Evolutionary conservation across 2,888 invertebrate species (phyloP).

Genomic region (Hirtodrosophila duncani): DNA sequence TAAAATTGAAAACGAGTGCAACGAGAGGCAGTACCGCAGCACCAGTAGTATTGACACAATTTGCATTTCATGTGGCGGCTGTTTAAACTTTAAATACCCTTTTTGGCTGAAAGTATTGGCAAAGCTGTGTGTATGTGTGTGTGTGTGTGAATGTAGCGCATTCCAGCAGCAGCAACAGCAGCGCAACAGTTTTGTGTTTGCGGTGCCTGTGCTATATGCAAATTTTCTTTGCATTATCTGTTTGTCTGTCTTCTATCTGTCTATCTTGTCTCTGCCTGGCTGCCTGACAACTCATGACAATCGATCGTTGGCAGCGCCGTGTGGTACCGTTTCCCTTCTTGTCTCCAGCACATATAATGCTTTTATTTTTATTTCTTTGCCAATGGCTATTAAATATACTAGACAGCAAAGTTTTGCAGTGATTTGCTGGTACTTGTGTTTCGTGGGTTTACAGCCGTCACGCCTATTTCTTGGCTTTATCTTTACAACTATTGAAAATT

Average conservation of each 20-base stretch:
- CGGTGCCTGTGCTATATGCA: conserved; percentile 66
- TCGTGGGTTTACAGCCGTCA: too few relatives aligned
- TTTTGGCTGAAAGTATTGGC: conserved; percentile 33
- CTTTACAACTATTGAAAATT: conserved; percentile 49
- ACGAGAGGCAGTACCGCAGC: neutral
- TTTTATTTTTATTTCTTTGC: conserved; percentile 25
- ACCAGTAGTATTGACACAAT: conserved; percentile 63
- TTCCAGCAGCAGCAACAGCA: conserved; percentile 68
- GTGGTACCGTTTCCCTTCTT: too few relatives aligned
- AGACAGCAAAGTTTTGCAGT: too few relatives aligned
- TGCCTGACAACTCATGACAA: conserved; percentile 62
- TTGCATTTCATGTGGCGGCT: conserved; percentile 29
- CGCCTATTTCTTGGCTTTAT: conserved; percentile 36
- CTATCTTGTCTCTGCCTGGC: conserved; percentile 18
- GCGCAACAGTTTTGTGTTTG: too few relatives aligned
- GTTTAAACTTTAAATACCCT: conserved; percentile 52
- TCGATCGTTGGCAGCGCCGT: conserved; percentile 53
- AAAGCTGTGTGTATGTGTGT: conserved; percentile 30
- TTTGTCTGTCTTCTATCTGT: conserved; percentile 18
- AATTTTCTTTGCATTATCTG: conserved; percentile 67
- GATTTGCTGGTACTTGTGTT: too few relatives aligned
- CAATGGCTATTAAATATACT: too few relatives aligned
- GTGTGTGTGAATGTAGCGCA: conserved; percentile 41
- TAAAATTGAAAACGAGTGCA: conserved; percentile 25
- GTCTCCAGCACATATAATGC: too few relatives aligned